Base-by-base conservation (phyloP, 2,797 vertebrate genomes). In the Halcyon smyrnensis region DNA sequence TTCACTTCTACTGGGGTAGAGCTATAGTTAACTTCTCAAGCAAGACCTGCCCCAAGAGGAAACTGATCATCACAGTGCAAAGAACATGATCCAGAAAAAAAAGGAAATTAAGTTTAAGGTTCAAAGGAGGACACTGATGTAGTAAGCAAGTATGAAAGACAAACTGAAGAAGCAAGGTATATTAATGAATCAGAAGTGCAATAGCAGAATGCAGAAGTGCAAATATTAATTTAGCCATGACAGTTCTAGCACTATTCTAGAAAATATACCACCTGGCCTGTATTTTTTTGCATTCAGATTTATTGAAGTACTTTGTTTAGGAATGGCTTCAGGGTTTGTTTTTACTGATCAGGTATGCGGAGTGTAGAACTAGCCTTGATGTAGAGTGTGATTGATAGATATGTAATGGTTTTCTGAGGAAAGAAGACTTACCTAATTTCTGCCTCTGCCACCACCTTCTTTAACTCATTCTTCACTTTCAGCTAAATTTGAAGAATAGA, bases 301-400 rank as follows among this genome's bases (percentile, higher is more conserved):
- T 79, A 85, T 67, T 80, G 43, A 87, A 70, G 76, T 63, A 63
- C 28, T 87, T 92, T 39, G 17, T 81, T 84, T 68, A 85, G 78
- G 78, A 92, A 83, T 80, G 84, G 43, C 91, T 95, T 41, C 89
- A 37, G 87, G 84, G 71, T 80, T 95, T 96, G 36, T 74, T 96
- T 91, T 93, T 82, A 34, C 60, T 89, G n/a, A 83, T 93, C 45
- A 85, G 60, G 16, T 87, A 60, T 56, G 64, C 68, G 13, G 48
- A 89, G 14, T 48, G 17, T 85, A 54, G 59, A 91, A 48, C 46
- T 79, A 77, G 39, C 68, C 79, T 83, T 89, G 78, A 67, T 89
- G 60, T 28, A 11, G 73, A 74, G 39, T 27, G 46, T 89, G 86
- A 86, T 74, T 80, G 76, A 93, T 94, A 71, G 77, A 12, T 70